Base-by-base conservation (phyloP, 2,888 invertebrate genomes). In the Agriopis aurantiaria region DNA sequence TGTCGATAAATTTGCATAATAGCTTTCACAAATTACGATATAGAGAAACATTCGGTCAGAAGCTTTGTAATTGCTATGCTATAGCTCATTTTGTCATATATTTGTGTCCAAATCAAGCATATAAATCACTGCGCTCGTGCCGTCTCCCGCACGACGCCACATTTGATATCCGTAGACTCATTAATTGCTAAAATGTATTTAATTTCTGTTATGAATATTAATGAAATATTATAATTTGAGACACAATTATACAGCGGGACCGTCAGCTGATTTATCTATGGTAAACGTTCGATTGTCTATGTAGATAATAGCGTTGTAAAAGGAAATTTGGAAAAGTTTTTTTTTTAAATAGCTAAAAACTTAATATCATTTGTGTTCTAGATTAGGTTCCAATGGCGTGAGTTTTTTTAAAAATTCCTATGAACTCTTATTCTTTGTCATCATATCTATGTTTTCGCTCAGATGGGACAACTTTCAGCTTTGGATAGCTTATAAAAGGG, bases 1-100 rank as follows among this genome's bases (percentile, higher is more conserved):
- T 77, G 82, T 78, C 83, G 78, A 87, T 87, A 86, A 84, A 89
- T 90, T 88, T 83, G 73, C 85, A 85, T 88, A 88, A 88, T 84
- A 75, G 79, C 82, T 82, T 86, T 83, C 80, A 85, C 84, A 85
- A 85, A 85, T 85, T 82, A 73, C 81, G 71, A 83, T 83, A 79
- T 83, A 80, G 79, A 81, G 82, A 66, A 82, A 82, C 80, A 80
- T 78, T 82, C 78, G 78, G 75, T 72, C 81, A 82, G 80, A 81
- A 83, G 80, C 78, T 76, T 73, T 71, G 73, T 77, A 80, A 78
- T 78, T 74, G 67, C 57, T 43, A 9, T 55, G 65, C 53, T 71
- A 68, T 82, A 76, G 76, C 66, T 80, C 76, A 79, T 80, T 74
- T 75, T 72, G 75, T 73, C 69, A 71, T 74, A 72, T 65, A 75